Conservation (phyloP, 1,140 invertebrate genomes). For the Drosophila pseudoananassae region DNA sequence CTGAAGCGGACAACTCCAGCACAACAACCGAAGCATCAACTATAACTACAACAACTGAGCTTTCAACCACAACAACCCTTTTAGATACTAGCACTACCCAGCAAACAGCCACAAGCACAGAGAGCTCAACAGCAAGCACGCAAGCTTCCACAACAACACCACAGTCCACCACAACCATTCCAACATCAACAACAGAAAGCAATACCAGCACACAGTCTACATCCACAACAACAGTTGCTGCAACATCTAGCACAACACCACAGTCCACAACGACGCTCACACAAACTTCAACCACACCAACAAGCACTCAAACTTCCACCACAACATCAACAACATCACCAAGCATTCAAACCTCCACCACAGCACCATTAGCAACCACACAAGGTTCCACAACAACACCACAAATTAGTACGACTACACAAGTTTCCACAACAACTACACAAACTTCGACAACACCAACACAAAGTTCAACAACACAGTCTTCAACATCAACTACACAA, state of each 20-base stretch:
- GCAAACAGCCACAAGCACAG: constrained; percentile 1
- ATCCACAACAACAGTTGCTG: constrained; percentile 2
- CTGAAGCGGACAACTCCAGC: constrained; percentile 11
- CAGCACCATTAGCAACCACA: constrained; percentile 4
- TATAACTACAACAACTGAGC: background rate
- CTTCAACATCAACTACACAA: constrained; percentile 1
- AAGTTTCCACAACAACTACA: constrained; percentile 1
- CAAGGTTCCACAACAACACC: background rate
- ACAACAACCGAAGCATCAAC: constrained; percentile 12
- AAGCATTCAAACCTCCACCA: background rate
- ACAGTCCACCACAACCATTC: background rate
- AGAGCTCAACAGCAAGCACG: background rate
- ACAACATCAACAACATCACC: constrained; percentile 1
- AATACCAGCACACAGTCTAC: constrained; percentile 1
- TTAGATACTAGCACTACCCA: background rate
- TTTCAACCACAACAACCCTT: background rate
- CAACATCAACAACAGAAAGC: background rate
- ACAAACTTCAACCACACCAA: constrained; percentile 12
- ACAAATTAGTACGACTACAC: background rate
- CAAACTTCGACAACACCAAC: background rate
- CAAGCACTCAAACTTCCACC: background rate
- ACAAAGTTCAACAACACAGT: background rate
- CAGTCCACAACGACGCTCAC: constrained; percentile 3
- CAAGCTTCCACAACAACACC: constrained; percentile 1
- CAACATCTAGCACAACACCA: background rate